Conservation (phyloP, 2,113 vertebrate genomes). For the Saguinus imperator region DNA sequence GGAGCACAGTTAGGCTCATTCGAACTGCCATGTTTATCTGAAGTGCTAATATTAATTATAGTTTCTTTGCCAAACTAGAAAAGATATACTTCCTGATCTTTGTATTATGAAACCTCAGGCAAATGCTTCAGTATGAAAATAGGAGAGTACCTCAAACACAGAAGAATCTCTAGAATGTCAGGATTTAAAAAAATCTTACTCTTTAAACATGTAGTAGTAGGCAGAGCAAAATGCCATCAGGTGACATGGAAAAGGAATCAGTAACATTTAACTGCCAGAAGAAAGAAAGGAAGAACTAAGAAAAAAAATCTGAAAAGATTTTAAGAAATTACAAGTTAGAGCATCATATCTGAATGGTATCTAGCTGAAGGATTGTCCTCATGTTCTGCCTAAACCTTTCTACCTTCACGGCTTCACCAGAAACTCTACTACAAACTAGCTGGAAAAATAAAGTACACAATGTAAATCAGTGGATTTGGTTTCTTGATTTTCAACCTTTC, state of each 20-base stretch:
- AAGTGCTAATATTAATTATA: slow-evolving; percentile 12
- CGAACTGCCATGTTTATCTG: background rate
- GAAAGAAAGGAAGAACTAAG: background rate
- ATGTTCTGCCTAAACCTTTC: background rate
- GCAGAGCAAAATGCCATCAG: background rate
- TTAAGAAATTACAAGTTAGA: slow-evolving; percentile 20
- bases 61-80: slow-evolving; percentile 1
- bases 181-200: background rate
- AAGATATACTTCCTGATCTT: slow-evolving; percentile 28
- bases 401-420: background rate
- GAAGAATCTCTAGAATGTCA: background rate
- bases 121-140: background rate
- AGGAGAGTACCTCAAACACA: background rate
- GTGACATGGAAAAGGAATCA: background rate
- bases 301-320: slow-evolving; percentile 18
- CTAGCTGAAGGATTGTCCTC: background rate
- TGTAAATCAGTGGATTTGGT: background rate
- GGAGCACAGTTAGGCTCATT: background rate
- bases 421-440: background rate
- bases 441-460: background rate
- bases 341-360: background rate
- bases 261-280: background rate
- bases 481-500: background rate
- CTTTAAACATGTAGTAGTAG: background rate
- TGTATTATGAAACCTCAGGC: background rate